Evolutionary conservation across 1,140 invertebrate genomes (phyloP).

Genomic region (Drosophila azteca): DNA sequence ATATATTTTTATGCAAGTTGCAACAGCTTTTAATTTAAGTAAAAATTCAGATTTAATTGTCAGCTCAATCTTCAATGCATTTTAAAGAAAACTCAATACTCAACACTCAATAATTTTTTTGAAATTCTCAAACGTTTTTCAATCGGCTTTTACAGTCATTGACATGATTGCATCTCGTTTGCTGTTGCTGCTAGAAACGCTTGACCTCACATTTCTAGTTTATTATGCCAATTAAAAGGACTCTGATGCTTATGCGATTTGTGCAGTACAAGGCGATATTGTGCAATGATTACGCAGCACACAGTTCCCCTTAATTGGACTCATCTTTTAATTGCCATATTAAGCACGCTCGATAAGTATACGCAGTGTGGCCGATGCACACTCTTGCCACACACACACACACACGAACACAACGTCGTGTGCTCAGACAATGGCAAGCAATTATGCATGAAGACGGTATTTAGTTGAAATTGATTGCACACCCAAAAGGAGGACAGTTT

Average conservation of each 20-base stretch:
- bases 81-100: too few species aligned
- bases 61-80: too few species aligned
- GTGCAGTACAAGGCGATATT: slow-evolving; percentile 41
- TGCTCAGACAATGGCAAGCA: slow-evolving; percentile 48
- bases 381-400: slow-evolving; percentile 4
- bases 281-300: slow-evolving; percentile 53
- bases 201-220: slow-evolving; percentile 32
- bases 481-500: slow-evolving; percentile 47
- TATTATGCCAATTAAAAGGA: slow-evolving; percentile 62
- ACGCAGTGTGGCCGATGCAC: slow-evolving; percentile 30
- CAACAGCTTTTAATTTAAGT: too few species aligned
- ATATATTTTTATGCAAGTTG: too few species aligned
- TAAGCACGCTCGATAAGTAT: slow-evolving; percentile 65
- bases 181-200: not conserved
- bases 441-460: slow-evolving; percentile 73
- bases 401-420: slow-evolving; percentile 8
- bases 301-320: slow-evolving; percentile 68
- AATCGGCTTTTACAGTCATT: slow-evolving; percentile 2
- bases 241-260: slow-evolving; percentile 54
- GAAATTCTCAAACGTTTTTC: not conserved
- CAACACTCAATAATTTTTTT: not conserved
- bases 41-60: too few species aligned
- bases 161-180: not conserved
- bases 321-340: slow-evolving; percentile 77
- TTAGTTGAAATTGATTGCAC: slow-evolving; percentile 74